phyloP scores from a whole-genome alignment of 2,888 invertebrate species.

The Crematogaster levior region DNA sequence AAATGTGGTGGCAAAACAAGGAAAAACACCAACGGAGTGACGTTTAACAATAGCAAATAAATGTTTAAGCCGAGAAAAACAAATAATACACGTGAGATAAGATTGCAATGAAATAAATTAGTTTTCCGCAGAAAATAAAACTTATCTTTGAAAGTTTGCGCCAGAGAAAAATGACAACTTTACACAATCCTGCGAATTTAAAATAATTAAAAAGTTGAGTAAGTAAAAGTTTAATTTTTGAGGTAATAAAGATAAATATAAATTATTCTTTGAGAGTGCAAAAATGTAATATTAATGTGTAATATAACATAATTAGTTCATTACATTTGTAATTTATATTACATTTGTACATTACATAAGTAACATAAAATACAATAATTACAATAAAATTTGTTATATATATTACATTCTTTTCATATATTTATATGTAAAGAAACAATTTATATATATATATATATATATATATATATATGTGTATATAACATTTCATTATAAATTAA shows the following conservation, averaged over 20 bases:
- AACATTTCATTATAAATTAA: background rate
- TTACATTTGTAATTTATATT: too few species aligned
- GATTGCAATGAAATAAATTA: conserved; percentile 10
- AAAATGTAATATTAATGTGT: background rate
- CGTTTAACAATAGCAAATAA: conserved; percentile 13
- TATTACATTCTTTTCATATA: background rate
- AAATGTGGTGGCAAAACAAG: conserved; percentile 30
- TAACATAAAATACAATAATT: background rate
- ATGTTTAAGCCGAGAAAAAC: conserved; percentile 6
- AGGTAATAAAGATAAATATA: background rate
- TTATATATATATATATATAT: too few species aligned
- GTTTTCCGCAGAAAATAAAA: background rate
- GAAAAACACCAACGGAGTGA: conserved; percentile 12
- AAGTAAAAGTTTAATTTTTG: background rate
- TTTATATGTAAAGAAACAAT: background rate
- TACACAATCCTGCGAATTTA: background rate
- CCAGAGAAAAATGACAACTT: background rate
- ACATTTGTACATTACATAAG: too few species aligned
- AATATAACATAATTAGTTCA: too few species aligned
- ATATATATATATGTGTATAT: too few species aligned
- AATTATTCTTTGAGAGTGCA: background rate
- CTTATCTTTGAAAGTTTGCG: background rate
- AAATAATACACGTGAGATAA: background rate
- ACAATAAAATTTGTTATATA: background rate
- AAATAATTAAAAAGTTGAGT: background rate